A percentile compares a stretch with the other conserved stretches of the same genome.
Conservation (phyloP, 2,888 invertebrate genomes). For the Drosophila ustulata region DNA sequence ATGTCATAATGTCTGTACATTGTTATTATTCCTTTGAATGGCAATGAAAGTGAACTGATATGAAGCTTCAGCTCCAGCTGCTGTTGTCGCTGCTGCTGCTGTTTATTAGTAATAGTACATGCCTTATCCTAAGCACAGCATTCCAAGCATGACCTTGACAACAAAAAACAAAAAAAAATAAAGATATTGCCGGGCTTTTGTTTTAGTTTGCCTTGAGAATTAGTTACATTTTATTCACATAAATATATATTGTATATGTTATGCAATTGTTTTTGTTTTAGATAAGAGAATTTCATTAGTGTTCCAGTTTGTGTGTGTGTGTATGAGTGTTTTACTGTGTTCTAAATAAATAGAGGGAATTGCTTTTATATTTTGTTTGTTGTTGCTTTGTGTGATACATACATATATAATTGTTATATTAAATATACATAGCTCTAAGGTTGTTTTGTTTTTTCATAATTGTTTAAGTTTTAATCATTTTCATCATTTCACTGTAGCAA, state of each 20-base stretch:
- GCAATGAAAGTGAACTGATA: constrained; percentile 47
- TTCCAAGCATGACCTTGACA: constrained; percentile 41
- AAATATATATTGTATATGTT: constrained; percentile 73
- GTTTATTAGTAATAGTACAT: constrained; percentile 41
- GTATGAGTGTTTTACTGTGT: constrained; percentile 47
- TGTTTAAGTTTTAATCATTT: constrained; percentile 1
- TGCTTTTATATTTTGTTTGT: constrained; percentile 61
- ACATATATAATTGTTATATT: constrained; percentile 59
- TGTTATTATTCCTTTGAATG: constrained; percentile 22
- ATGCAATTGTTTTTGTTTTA: constrained; percentile 57
- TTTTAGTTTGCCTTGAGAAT: constrained; percentile 77
- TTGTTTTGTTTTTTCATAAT: constrained; percentile 38
- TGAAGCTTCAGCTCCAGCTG: constrained; percentile 17
- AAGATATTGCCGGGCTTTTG: constrained; percentile 23
- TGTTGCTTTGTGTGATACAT: constrained; percentile 53
- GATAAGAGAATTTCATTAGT: constrained; percentile 71
- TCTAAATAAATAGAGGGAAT: constrained; percentile 76
- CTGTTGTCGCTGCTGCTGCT: not conserved
- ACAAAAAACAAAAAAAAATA: constrained; percentile 13
- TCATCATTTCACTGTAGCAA: constrained; percentile 45
- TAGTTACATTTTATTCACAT: constrained; percentile 81
- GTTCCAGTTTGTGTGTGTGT: constrained; percentile 37
- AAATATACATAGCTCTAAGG: constrained; percentile 71
- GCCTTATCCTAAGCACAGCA: constrained; percentile 56
- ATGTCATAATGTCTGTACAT: constrained; percentile 57